These are phyloP conservation scores for Mellilla xanthometata DNA, from an alignment of 2,888 invertebrate species.

Conservation along the genomic window DNA sequence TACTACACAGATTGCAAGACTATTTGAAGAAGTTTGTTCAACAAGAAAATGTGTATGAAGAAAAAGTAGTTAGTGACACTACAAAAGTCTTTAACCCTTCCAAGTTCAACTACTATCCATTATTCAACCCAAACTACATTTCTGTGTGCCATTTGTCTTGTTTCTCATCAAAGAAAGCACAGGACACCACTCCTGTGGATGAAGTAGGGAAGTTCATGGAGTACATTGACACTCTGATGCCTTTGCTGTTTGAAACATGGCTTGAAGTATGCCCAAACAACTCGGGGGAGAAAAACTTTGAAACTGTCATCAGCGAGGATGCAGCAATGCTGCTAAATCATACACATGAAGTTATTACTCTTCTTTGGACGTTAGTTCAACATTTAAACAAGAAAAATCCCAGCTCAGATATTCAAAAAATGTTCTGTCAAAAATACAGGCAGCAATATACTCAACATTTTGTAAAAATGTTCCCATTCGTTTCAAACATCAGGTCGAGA, in stretches of 20 bases:
- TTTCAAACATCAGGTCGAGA: constrained; percentile 64
- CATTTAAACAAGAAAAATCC: constrained; percentile 56
- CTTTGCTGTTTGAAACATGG: constrained; percentile 92
- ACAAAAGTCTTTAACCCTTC: constrained; percentile 49
- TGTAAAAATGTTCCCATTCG: constrained; percentile 83
- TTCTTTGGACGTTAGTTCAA: constrained; percentile 77
- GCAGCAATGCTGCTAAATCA: constrained; percentile 84
- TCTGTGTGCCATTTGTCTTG: constrained; percentile 63
- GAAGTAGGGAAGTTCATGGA: constrained; percentile 78
- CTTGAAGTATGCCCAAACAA: constrained; percentile 87
- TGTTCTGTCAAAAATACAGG: constrained; percentile 79
- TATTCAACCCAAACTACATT: constrained; percentile 56
- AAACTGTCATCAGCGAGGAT: constrained; percentile 83
- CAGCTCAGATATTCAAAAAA: constrained; percentile 63
- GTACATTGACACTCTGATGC: constrained; percentile 87
- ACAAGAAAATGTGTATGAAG: constrained; percentile 45
- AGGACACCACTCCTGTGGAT: constrained; percentile 55
- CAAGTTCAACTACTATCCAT: constrained; percentile 52
- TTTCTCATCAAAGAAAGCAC: constrained; percentile 65
- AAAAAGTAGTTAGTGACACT: constrained; percentile 31
- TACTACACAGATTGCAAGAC: constrained; percentile 86
- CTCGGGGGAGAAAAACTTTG: constrained; percentile 59
- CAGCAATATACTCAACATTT: constrained; percentile 81
- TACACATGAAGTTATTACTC: constrained; percentile 83
- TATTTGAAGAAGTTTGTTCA: constrained; percentile 61